A percentile compares a stretch with the other conserved stretches of the same genome.
Evolutionary conservation across 2,888 invertebrate genomes (phyloP).

Genomic region (Synergus laeviventris): DNA sequence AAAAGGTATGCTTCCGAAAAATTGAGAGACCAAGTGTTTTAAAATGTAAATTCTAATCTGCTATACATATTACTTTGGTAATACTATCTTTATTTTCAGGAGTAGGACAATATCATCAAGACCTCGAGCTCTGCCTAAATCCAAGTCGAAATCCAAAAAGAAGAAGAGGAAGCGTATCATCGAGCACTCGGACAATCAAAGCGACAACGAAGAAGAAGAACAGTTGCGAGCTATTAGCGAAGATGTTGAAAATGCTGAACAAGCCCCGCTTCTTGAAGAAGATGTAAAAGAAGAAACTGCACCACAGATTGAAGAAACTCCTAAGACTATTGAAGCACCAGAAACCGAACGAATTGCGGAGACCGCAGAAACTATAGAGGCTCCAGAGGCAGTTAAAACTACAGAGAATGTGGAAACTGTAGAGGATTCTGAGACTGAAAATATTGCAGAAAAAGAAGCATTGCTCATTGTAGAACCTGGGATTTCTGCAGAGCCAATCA

Average conservation of each 20-base stretch:
- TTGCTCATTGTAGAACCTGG: neutral
- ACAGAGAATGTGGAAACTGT: slow-evolving; percentile 4
- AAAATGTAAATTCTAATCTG: too few relatives aligned
- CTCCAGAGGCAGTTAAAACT: slow-evolving; percentile 23
- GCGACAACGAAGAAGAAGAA: slow-evolving; percentile 75
- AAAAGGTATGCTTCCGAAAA: slow-evolving; percentile 69
- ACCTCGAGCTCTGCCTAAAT: slow-evolving; percentile 59
- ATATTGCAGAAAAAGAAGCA: neutral
- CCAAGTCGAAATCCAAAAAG: slow-evolving; percentile 76
- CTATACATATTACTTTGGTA: too few relatives aligned
- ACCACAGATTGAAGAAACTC: slow-evolving; percentile 10
- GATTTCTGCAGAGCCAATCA: slow-evolving; percentile 6
- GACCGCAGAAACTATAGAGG: neutral
- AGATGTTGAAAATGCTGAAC: slow-evolving; percentile 1
- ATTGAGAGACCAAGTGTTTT: neutral
- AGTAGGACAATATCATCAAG: slow-evolving; percentile 67
- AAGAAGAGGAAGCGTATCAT: slow-evolving; percentile 75
- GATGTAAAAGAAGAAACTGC: slow-evolving; percentile 12
- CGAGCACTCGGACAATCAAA: slow-evolving; percentile 70
- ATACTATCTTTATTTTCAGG: slow-evolving; percentile 55
- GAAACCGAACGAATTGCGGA: slow-evolving; percentile 3
- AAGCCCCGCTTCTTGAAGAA: neutral
- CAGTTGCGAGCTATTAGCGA: slow-evolving; percentile 62
- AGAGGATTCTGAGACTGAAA: slow-evolving; percentile 12
- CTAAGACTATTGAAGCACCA: neutral